Conservation (phyloP, 2,888 invertebrate species). For the Coelopa pilipes region DNA sequence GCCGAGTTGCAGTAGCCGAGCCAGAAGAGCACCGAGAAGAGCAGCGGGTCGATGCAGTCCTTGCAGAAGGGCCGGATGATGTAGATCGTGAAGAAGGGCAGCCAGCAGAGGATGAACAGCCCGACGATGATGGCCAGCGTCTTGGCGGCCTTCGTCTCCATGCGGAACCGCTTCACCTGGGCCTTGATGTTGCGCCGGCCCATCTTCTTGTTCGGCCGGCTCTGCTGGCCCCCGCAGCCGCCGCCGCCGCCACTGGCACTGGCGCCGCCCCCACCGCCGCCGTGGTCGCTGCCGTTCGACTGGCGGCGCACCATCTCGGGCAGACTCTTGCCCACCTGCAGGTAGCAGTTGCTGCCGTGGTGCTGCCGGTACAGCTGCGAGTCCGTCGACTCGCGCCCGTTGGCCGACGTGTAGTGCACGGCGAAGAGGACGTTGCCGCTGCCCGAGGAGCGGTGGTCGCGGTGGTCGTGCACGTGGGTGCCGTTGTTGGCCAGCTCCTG, state of each 20-base stretch:
- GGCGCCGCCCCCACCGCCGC: conserved; percentile 56
- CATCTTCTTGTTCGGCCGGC: conserved; percentile 73
- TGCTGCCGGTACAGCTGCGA: conserved; percentile 66
- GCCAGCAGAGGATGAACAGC: conserved; percentile 96
- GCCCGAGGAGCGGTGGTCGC: conserved; percentile 51
- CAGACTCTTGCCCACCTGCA: conserved; percentile 69
- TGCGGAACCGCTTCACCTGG: conserved; percentile 89
- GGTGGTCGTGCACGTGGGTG: conserved; percentile 27
- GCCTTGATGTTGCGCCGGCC: conserved; percentile 91
- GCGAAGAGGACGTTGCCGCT: conserved; percentile 66
- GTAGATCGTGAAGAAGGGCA: conserved; percentile 96
- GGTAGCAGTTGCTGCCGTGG: conserved; percentile 69
- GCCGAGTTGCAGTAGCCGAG: conserved; percentile 97
- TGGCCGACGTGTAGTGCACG: conserved; percentile 75
- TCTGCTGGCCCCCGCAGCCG: conserved; percentile 65
- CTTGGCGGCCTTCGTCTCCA: conserved; percentile 97
- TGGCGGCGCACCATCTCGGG: conserved; percentile 64
- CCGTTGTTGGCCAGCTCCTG: conserved; percentile 49
- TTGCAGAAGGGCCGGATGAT: conserved; percentile 88
- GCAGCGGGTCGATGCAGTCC: conserved; percentile 83
- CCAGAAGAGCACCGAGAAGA: conserved; percentile 96
- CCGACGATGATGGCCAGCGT: conserved; percentile 97
- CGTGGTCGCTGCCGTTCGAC: conserved; percentile 58
- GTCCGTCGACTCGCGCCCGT: conserved; percentile 74
- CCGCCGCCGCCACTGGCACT: conserved; percentile 56